A percentile compares a stretch with the other conserved stretches of the same genome.
These are phyloP conservation scores for Leptinotarsa defecta DNA, from an alignment of 1,140 invertebrate species.

Conservation along the genomic window DNA sequence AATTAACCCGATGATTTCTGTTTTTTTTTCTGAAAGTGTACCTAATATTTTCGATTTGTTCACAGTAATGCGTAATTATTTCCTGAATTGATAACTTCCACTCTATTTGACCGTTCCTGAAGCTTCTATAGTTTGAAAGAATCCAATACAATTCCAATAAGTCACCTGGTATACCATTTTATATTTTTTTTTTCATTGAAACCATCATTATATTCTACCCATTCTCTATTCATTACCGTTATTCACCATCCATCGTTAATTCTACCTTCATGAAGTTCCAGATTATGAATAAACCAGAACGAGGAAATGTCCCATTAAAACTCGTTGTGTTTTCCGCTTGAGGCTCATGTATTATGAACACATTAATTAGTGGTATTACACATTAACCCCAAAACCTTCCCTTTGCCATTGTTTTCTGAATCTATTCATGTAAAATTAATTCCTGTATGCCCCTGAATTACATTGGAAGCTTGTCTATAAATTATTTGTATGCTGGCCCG, in stretches of 20 bases:
- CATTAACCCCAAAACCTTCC: slow-evolving; percentile 2
- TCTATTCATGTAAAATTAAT: slow-evolving; percentile 7
- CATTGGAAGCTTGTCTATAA: background rate
- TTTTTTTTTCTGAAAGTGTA: too few relatives aligned
- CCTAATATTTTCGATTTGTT: too few relatives aligned
- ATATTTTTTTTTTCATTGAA: too few relatives aligned
- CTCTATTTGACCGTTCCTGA: too few relatives aligned
- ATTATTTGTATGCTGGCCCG: background rate
- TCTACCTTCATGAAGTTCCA: background rate
- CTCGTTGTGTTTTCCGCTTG: background rate
- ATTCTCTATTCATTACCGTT: too few relatives aligned
- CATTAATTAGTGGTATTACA: slow-evolving; percentile 8
- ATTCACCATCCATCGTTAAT: background rate
- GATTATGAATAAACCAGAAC: background rate
- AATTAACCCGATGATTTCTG: too few relatives aligned
- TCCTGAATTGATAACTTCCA: too few relatives aligned
- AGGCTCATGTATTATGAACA: background rate
- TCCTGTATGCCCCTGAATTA: background rate
- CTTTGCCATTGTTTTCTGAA: slow-evolving; percentile 3
- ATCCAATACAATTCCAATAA: too few relatives aligned
- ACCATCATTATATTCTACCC: too few relatives aligned
- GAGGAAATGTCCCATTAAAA: slow-evolving; percentile 2
- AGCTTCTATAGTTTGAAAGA: too few relatives aligned
- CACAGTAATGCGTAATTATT: too few relatives aligned
- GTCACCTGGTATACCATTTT: too few relatives aligned